Percentiles rank a stretch among this genome's conserved stretches.
These are phyloP conservation scores for Mallateleia sp. DNA, from an alignment of 2,888 invertebrate species.

Conservation along the genomic window DNA sequence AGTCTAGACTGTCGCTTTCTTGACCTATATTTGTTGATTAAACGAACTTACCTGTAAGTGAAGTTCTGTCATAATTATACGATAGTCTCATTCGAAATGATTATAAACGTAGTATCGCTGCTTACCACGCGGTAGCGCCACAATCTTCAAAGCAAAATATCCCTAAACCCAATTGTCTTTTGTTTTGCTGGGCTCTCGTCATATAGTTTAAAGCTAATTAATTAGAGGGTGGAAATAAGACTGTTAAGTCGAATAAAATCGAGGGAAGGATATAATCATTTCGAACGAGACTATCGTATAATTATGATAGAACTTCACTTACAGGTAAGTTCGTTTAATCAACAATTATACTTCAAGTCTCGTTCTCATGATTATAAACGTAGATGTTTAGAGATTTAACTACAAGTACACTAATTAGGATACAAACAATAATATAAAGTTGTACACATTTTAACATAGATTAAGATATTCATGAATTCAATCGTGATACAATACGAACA, in stretches of 20 bases:
- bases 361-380: slow-evolving; percentile 26
- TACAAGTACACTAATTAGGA: too few species aligned
- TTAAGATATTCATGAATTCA: too few species aligned
- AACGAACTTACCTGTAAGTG: not conserved
- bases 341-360: not conserved
- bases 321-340: not conserved
- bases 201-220: too few species aligned
- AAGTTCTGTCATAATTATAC: not conserved
- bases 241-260: too few species aligned
- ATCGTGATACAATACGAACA: too few species aligned
- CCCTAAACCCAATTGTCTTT: not conserved
- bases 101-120: not conserved
- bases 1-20: too few species aligned
- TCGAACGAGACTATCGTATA: slow-evolving; percentile 21
- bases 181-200: too few species aligned
- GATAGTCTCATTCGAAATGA: slow-evolving; percentile 13
- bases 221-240: too few species aligned
- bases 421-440: too few species aligned
- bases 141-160: not conserved
- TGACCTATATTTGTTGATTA: too few species aligned
- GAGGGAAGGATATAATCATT: slow-evolving; percentile 13
- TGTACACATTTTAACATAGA: too few species aligned
- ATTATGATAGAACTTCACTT: not conserved
- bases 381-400: slow-evolving; percentile 23
- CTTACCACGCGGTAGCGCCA: not conserved